These are phyloP conservation scores for Lasioglossum vierecki DNA, from an alignment of 2,888 invertebrate genomes.

Conservation along the genomic window DNA sequence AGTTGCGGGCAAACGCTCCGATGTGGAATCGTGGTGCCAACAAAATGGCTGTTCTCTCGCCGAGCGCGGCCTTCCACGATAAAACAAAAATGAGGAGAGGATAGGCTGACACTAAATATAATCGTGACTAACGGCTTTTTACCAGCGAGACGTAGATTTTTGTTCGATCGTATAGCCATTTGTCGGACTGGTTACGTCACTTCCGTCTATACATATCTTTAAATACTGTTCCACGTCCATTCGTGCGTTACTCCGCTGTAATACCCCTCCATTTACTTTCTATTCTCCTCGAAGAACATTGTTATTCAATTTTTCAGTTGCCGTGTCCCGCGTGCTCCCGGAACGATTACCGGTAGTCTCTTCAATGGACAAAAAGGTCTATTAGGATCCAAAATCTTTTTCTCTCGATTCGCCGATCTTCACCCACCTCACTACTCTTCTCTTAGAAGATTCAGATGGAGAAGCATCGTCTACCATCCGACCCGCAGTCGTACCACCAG, in stretches of 20 bases:
- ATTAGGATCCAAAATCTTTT: neutral
- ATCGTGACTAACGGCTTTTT: neutral
- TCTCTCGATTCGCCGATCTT: neutral
- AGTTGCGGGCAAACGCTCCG: slow-evolving; percentile 27
- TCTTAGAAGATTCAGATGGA: neutral
- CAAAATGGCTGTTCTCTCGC: slow-evolving; percentile 5
- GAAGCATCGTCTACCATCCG: slow-evolving; percentile 57
- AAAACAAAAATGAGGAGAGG: neutral
- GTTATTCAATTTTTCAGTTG: neutral
- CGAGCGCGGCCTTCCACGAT: neutral
- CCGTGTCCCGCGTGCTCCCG: neutral
- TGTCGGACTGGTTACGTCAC: slow-evolving; percentile 1
- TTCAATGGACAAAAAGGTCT: neutral
- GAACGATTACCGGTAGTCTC: neutral
- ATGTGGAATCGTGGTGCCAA: slow-evolving; percentile 17
- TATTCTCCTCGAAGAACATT: neutral
- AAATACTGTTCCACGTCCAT: neutral
- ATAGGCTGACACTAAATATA: neutral
- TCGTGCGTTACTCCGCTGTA: neutral
- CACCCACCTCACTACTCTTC: slow-evolving; percentile 11
- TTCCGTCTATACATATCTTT: neutral
- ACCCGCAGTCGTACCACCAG: slow-evolving; percentile 48
- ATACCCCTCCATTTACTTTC: neutral
- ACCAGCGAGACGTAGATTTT: neutral
- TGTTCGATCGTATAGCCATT: neutral